Percentiles rank a stretch among this genome's conserved stretches.
phyloP scores from a whole-genome alignment of 2,113 vertebrate species.

The Nerophis lumbriciformis region DNA sequence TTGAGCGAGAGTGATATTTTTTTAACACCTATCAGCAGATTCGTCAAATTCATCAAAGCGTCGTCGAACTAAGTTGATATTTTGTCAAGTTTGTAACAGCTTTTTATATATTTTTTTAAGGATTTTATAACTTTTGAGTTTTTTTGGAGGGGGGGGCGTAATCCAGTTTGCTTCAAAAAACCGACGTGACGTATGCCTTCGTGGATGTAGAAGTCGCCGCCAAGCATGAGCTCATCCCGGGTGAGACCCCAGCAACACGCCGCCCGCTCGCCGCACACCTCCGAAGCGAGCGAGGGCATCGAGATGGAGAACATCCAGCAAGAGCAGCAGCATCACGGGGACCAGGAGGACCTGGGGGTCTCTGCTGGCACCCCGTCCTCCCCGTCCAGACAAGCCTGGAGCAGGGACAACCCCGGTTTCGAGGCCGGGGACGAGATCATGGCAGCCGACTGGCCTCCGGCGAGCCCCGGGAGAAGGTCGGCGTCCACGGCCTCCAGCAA shows the following conservation, averaged over 20 bases:
- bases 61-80: background rate
- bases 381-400: constrained; percentile 90
- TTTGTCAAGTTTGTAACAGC: background rate
- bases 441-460: constrained; percentile 78
- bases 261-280: constrained; percentile 41
- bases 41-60: background rate
- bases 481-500: constrained; percentile 72
- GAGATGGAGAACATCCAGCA: constrained; percentile 73
- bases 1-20: constrained; percentile 9
- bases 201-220: background rate
- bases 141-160: background rate
- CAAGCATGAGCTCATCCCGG: constrained; percentile 71
- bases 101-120: background rate
- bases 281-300: constrained; percentile 63
- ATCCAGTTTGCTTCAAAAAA: background rate
- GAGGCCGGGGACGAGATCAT: constrained; percentile 87
- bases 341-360: constrained; percentile 52
- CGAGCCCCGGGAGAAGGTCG: constrained; percentile 74
- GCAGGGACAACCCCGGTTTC: constrained; percentile 89
- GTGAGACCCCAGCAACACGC: constrained; percentile 64
- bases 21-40: background rate
- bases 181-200: background rate
- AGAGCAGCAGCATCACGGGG: constrained; percentile 29
- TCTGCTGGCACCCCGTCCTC: constrained; percentile 76
- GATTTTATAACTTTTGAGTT: background rate